Evolutionary conservation across 2,888 invertebrate genomes (phyloP).

Genomic region (Caradrina kadenii): DNA sequence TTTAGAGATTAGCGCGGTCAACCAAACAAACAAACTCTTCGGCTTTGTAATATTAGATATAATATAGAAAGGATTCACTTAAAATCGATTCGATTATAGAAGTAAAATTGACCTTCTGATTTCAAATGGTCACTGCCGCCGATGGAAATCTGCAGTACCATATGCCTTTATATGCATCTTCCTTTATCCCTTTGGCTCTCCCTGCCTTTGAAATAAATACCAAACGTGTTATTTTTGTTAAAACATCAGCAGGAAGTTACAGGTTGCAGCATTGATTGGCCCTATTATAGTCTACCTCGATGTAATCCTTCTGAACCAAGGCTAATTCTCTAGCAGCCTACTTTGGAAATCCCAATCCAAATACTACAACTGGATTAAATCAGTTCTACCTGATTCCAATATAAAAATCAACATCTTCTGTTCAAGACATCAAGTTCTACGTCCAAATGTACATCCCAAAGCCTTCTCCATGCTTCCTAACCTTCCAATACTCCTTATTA

Average conservation of each 20-base stretch:
- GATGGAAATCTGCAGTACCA: background rate
- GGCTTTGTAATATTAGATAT: no score
- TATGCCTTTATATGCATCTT: no score
- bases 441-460: conserved; percentile 37
- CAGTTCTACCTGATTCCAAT: background rate
- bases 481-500: conserved; percentile 83
- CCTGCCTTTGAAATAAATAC: no score
- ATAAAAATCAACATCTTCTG: background rate
- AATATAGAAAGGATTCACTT: no score
- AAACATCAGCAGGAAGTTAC: no score
- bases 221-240: background rate
- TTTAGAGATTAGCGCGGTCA: no score
- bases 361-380: background rate
- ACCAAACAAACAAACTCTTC: no score
- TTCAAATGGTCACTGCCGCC: no score
- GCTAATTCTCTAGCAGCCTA: background rate
- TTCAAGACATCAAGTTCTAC: background rate
- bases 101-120: no score
- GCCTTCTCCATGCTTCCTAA: conserved; percentile 67
- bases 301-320: background rate
- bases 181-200: no score
- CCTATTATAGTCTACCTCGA: background rate
- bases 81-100: no score
- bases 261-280: background rate
- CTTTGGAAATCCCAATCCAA: background rate